Base-by-base conservation (phyloP, 2,888 invertebrate genomes). In the Tipula lateralis region DNA sequence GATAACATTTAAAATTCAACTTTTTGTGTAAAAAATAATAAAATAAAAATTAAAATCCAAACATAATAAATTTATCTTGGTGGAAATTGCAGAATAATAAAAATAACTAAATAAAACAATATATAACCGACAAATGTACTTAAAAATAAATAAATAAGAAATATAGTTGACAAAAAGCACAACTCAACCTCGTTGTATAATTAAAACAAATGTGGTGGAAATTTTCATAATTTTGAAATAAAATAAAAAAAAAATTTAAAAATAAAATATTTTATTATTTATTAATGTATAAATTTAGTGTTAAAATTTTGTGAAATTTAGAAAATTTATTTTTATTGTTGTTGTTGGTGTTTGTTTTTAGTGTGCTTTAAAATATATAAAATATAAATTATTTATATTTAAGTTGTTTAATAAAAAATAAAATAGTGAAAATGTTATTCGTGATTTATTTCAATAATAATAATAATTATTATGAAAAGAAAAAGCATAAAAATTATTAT, bases 401-500 rank as follows among this genome's bases (percentile, higher is more conserved):
- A 66, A 44, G 44, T 50, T 50, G 1, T 39, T 9, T 66, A 24
- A 66, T 66, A 66, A 66, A n/a, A n/a, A 50, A 50, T 36, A 36
- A 24, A 24, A 24, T 66, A 24, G 66, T 66, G 66, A 66, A 66
- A 66, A 66, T 66, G 66, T 66, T 66, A 24, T 66, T 66, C 24
- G 66, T 66, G 66, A 66, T 66, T 66, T 66, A 66, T 66, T 19
- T 24, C 24, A 66, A 66, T 66, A 66, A 66, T 66, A 66, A 66
- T 66, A 66, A 24, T 66, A 66, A 66, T 66, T 66, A 66, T 66
- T 66, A 66, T 66, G 66, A 66, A 66, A 66, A 66, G 66, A 66
- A 66, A 24, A 66, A 66, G 24, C 66, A 66, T 66, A 66, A 66
- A 66, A 66, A 24, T 66, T 66, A 24, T 66, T 24, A 24, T 66